These are phyloP conservation scores for Yponomeuta sedellus DNA, from an alignment of 2,888 invertebrate species.

Conservation along the genomic window DNA sequence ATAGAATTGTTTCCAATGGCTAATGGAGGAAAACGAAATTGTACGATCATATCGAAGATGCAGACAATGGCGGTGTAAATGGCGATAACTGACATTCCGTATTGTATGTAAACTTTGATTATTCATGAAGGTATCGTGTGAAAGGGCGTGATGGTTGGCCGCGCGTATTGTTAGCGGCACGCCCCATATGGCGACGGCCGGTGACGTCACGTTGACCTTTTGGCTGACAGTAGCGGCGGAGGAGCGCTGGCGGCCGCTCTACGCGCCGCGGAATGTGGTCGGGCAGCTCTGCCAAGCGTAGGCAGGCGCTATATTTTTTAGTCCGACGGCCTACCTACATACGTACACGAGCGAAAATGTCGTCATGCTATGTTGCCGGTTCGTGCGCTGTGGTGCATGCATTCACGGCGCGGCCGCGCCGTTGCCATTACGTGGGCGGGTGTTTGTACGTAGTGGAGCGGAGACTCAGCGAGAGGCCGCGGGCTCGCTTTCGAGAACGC, in stretches of 20 bases:
- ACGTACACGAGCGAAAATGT: slow-evolving; percentile 76
- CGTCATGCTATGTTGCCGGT: slow-evolving; percentile 77
- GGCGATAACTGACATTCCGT: slow-evolving; percentile 23
- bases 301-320: slow-evolving; percentile 71
- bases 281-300: slow-evolving; percentile 71
- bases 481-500: slow-evolving; percentile 74
- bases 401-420: slow-evolving; percentile 58
- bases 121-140: slow-evolving; percentile 39
- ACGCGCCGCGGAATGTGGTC: slow-evolving; percentile 73
- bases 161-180: slow-evolving; percentile 37
- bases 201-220: slow-evolving; percentile 74
- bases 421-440: slow-evolving; percentile 67
- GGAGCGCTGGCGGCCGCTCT: slow-evolving; percentile 45
- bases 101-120: slow-evolving; percentile 36
- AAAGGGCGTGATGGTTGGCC: slow-evolving; percentile 48
- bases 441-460: slow-evolving; percentile 53
- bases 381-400: slow-evolving; percentile 62
- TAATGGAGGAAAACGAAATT: not conserved
- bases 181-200: slow-evolving; percentile 54
- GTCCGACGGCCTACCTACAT: slow-evolving; percentile 60
- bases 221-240: slow-evolving; percentile 55
- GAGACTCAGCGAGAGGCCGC: slow-evolving; percentile 65
- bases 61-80: not conserved
- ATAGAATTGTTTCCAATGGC: too few relatives aligned
- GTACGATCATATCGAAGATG: not conserved